These are phyloP conservation scores for Scomber scombrus DNA, from an alignment of 2,113 vertebrate species.

Conservation along the genomic window DNA sequence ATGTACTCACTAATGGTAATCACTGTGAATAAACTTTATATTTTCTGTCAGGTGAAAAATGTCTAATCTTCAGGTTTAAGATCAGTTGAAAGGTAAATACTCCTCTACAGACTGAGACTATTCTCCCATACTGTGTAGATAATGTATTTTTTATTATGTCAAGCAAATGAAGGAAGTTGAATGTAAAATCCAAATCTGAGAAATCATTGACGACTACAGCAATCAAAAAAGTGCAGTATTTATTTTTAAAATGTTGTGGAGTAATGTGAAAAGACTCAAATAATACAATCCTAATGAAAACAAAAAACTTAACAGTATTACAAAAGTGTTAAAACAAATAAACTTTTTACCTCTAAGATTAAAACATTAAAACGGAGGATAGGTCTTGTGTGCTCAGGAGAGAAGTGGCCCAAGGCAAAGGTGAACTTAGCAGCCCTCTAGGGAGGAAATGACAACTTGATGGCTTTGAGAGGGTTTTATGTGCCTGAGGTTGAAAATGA, in stretches of 20 bases:
- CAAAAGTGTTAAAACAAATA: neutral
- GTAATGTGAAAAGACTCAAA: neutral
- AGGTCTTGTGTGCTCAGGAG: neutral
- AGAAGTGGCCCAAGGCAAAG: neutral
- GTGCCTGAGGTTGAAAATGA: neutral
- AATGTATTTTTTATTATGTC: neutral
- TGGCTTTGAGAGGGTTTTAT: neutral
- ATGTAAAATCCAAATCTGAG: no score
- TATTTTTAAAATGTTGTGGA: neutral
- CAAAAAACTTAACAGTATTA: neutral
- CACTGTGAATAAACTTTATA: neutral
- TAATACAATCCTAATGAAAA: neutral
- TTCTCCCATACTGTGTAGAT: neutral
- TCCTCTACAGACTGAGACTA: neutral
- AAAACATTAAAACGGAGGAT: neutral
- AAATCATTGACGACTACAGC: no score
- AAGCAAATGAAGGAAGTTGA: neutral
- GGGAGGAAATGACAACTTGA: conserved; percentile 16
- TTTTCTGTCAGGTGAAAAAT: neutral
- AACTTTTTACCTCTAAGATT: neutral
- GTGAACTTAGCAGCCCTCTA: neutral
- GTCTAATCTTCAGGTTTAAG: neutral
- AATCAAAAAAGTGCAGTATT: neutral
- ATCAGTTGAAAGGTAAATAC: neutral
- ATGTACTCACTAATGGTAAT: neutral